Conservation (phyloP, 2,888 invertebrate genomes). For the Neoascia interrupta region DNA sequence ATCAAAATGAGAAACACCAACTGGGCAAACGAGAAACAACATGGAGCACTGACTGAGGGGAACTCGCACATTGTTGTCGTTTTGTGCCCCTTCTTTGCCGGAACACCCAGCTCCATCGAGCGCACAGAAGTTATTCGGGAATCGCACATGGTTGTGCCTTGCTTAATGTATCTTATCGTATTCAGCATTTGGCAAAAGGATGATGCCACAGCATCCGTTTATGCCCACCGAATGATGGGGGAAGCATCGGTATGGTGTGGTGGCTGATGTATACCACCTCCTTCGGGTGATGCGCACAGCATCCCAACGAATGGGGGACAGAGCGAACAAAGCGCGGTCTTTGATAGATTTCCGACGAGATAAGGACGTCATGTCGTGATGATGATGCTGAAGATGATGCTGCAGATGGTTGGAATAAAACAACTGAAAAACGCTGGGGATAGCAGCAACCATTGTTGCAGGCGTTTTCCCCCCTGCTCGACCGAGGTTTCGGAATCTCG, state of each 20-base stretch:
- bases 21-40: conserved; percentile 51
- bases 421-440: conserved; percentile 21
- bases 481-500: too few species aligned
- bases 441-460: conserved; percentile 51
- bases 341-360: conserved; percentile 80
- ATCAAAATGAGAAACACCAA: conserved; percentile 68
- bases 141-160: conserved; percentile 70
- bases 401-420: conserved; percentile 65
- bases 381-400: conserved; percentile 69
- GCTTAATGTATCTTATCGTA: conserved; percentile 71
- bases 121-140: conserved; percentile 71
- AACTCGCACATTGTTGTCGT: conserved; percentile 24
- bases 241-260: conserved; percentile 17
- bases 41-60: conserved; percentile 51
- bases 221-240: not conserved
- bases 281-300: conserved; percentile 49
- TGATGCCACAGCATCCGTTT: conserved; percentile 42
- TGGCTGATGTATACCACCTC: conserved; percentile 58
- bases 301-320: conserved; percentile 64
- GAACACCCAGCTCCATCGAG: conserved; percentile 31
- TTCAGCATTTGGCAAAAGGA: conserved; percentile 70
- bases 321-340: conserved; percentile 71
- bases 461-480: too few species aligned
- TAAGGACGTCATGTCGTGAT: conserved; percentile 73
- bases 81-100: conserved; percentile 24